A percentile compares a stretch with the other conserved stretches of the same genome.
phyloP scores from a whole-genome alignment of 2,797 vertebrate genomes.

The Nasua narica region DNA sequence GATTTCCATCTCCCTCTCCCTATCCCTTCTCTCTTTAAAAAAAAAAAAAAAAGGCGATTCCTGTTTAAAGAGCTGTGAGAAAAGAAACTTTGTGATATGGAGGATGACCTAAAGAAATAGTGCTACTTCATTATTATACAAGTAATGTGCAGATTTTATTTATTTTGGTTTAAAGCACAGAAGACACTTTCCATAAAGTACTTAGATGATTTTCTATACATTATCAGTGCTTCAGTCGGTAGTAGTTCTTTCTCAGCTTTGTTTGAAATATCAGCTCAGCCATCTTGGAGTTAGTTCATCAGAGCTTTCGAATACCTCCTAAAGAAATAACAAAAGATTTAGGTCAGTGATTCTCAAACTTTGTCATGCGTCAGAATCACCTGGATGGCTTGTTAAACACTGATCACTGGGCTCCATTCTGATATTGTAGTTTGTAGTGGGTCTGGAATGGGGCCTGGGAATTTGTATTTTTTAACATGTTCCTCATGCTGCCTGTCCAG shows the following conservation, averaged over 20 bases:
- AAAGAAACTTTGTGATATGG: not conserved
- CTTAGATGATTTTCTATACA: not conserved
- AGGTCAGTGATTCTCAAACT: conserved; percentile 30
- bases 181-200: not conserved
- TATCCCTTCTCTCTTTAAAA: not conserved
- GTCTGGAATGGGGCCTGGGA: not conserved
- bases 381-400: not conserved
- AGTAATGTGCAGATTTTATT: not conserved
- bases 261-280: not conserved
- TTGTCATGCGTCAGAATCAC: not conserved
- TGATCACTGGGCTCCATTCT: not conserved
- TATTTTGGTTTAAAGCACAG: conserved; percentile 22
- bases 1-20: not conserved
- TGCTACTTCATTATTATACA: not conserved
- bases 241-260: not conserved
- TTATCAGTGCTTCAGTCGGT: not conserved
- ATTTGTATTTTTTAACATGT: not conserved
- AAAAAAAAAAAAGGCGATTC: not conserved
- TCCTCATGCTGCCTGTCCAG: not conserved
- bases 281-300: not conserved
- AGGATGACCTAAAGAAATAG: not conserved
- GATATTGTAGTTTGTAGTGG: not conserved
- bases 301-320: not conserved
- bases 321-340: conserved; percentile 6
- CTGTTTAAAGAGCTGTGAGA: not conserved